Base-by-base conservation (phyloP, 2,113 vertebrate species). In the Scatophagus argus region DNA sequence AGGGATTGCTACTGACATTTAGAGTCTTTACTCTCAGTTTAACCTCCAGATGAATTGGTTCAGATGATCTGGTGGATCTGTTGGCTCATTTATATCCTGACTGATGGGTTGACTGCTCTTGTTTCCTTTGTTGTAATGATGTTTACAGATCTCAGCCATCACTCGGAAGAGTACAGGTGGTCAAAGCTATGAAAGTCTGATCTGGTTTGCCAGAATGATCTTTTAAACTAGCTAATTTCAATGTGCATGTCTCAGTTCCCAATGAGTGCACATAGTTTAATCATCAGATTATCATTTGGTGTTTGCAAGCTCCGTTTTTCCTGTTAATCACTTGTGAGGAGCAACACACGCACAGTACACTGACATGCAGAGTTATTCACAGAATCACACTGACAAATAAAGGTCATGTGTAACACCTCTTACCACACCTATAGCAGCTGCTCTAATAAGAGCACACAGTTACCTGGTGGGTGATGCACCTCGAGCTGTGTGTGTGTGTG, bases 341-440 rank as follows among this genome's bases (percentile, higher is more conserved):
- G 41, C 39, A 27, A 52, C 13, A 23, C 23, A 10, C 21, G 1
- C 32, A 13, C 23, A 25, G 23, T 11, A 34, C 43, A 64, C 1
- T 0, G 6, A 49, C 32, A 21, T 5, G 39, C 56, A 44, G 44
- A 41, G 3, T 16, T 29, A 14, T 32, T 32, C 61, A 21, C 38
- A 59, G 34, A 41, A 10, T 44, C 39, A 52, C 39, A 13, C 29
- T 25, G 62, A 74, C 47, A 67, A 38, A 41, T 78, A 71, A 79
- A 86, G 72, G 68, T 82, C 82, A 73, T n/a, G 61, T 74, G 47
- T 70, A 81, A 84, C 75, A 49, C 49, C 63, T 32, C 56, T 62
- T 31, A 0, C 32, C 77, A 77, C 81, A 77, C 78, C 66, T 75
- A 13, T 21, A 82, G 77, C 77, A 82, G 81, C 76, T 81, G 84